phyloP scores from a whole-genome alignment of 2,797 vertebrate species.

The Lagocephalus sceleratus region DNA sequence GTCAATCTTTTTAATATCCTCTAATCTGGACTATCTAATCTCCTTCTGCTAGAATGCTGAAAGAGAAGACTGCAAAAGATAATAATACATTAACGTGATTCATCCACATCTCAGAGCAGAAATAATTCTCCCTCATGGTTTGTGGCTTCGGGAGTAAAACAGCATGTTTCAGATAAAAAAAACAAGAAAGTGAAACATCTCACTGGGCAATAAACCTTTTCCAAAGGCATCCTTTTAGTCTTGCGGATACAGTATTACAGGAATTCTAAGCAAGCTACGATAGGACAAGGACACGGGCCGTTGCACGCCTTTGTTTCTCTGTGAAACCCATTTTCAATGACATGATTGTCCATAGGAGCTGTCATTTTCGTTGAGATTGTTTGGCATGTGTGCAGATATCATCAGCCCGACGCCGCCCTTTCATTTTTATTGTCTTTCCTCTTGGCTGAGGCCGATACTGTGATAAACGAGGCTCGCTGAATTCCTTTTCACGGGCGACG shows the following conservation, averaged over 20 bases:
- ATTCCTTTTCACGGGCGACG: slow-evolving; percentile 25
- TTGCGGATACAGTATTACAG: too few species aligned
- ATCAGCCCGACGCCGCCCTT: slow-evolving; percentile 5
- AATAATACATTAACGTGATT: neutral
- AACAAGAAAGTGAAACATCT: too few species aligned
- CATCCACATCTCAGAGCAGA: too few species aligned
- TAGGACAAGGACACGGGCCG: too few species aligned
- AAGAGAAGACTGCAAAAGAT: slow-evolving; percentile 1
- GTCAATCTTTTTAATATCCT: slow-evolving; percentile 15
- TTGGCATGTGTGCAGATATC: slow-evolving; percentile 11
- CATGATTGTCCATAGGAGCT: slow-evolving; percentile 24
- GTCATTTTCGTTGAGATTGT: slow-evolving; percentile 6
- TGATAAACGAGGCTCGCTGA: slow-evolving; percentile 34
- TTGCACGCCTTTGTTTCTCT: too few species aligned
- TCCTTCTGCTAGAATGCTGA: neutral
- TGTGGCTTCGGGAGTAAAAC: neutral
- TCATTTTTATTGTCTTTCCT: slow-evolving; percentile 3
- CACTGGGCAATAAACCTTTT: too few species aligned
- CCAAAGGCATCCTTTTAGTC: too few species aligned
- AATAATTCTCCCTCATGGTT: neutral
- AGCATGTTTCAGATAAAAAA: too few species aligned
- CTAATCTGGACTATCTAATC: slow-evolving; percentile 5
- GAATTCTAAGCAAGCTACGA: too few species aligned
- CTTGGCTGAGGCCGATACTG: slow-evolving; percentile 8
- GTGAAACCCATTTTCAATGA: slow-evolving; percentile 2